Conservation (phyloP, 2,113 vertebrate species). For the Plestiodon gilberti region DNA sequence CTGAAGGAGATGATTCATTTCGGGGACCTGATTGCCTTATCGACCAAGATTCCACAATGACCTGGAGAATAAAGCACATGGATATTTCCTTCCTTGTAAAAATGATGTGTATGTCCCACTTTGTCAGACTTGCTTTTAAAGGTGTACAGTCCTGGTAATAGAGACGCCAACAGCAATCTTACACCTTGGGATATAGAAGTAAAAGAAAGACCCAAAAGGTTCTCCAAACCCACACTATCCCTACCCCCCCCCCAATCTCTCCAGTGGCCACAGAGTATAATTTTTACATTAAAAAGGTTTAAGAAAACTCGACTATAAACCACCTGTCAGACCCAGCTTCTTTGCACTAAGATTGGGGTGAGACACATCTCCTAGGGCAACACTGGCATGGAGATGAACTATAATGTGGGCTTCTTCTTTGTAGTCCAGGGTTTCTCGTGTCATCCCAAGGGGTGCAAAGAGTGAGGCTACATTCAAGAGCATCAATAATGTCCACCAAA, state of each 20-base stretch:
- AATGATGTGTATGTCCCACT: neutral
- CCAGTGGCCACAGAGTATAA: neutral
- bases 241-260: neutral
- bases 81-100: neutral
- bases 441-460: too few species aligned
- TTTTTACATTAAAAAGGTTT: neutral
- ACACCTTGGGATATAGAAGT: neutral
- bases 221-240: neutral
- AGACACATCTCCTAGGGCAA: too few species aligned
- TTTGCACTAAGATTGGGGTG: too few species aligned
- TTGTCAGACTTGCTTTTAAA: neutral
- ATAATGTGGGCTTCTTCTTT: too few species aligned
- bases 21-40: neutral
- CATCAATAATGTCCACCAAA: neutral
- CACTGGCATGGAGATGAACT: too few species aligned
- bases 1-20: neutral
- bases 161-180: neutral
- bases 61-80: fast-evolving
- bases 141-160: neutral
- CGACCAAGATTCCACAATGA: fast-evolving
- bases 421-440: too few species aligned
- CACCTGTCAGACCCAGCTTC: too few species aligned
- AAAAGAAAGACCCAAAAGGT: neutral
- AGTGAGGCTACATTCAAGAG: too few species aligned
- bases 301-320: too few species aligned